These are phyloP conservation scores for Trissolcus japonicus DNA, from an alignment of 2,888 invertebrate genomes.

Conservation along the genomic window DNA sequence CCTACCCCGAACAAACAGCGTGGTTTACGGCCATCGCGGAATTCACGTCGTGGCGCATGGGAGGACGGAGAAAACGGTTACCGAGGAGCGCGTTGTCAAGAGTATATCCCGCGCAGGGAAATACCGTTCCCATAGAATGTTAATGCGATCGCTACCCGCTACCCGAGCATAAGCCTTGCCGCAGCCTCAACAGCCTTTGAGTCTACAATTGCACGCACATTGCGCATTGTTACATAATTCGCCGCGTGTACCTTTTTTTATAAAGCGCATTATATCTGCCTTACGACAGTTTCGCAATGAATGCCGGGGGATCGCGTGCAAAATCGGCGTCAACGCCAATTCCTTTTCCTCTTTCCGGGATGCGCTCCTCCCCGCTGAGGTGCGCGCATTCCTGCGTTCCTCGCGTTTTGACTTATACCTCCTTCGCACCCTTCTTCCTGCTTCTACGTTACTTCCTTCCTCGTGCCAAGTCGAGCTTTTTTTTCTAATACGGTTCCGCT, in stretches of 20 bases:
- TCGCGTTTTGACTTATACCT: constrained; percentile 9
- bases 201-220: constrained; percentile 62
- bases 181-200: constrained; percentile 29
- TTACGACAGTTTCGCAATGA: constrained; percentile 32
- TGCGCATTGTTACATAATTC: constrained; percentile 68
- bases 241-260: constrained; percentile 37
- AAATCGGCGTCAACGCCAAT: constrained; percentile 40
- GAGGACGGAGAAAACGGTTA: constrained; percentile 57
- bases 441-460: constrained; percentile 52
- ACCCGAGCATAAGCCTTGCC: constrained; percentile 35
- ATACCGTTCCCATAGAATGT: constrained; percentile 76
- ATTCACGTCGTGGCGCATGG: constrained; percentile 55
- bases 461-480: constrained; percentile 47
- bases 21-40: constrained; percentile 45
- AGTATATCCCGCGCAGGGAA: constrained; percentile 63
- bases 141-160: constrained; percentile 71
- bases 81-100: constrained; percentile 62
- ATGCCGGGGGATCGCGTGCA: constrained; percentile 31
- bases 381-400: constrained; percentile 11
- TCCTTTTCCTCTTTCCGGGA: constrained; percentile 46
- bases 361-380: constrained; percentile 13
- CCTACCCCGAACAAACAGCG: constrained; percentile 38
- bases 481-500: constrained; percentile 65
- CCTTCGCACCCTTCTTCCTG: constrained; percentile 41
- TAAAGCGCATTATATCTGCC: not conserved